These are phyloP conservation scores for Acrobasis suavella DNA, from an alignment of 2,888 invertebrate species.

Conservation along the genomic window DNA sequence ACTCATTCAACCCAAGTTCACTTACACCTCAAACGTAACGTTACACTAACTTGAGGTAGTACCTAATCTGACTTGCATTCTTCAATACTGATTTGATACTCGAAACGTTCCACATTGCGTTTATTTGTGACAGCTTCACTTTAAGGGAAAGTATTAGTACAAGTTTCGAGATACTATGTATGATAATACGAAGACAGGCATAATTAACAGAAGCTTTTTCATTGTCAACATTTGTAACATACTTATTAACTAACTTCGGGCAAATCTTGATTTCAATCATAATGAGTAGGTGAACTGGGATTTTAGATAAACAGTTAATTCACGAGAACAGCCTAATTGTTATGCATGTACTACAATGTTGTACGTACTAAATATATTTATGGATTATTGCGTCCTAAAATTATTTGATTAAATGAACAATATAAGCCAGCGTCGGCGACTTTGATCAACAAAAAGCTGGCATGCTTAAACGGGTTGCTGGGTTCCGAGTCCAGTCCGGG, in stretches of 20 bases:
- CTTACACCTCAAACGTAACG: conserved; percentile 40
- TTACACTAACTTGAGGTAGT: conserved; percentile 48
- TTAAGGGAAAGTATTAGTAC: conserved; percentile 6
- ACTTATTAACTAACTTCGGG: conserved; percentile 40
- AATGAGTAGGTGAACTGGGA: conserved; percentile 30
- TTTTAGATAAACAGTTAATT: conserved; percentile 38
- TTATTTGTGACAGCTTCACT: conserved; percentile 7
- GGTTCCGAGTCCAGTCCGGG: too few species aligned
- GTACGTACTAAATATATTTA: conserved; percentile 49
- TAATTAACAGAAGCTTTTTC: conserved; percentile 41
- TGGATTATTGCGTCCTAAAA: conserved; percentile 56
- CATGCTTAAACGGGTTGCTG: neutral
- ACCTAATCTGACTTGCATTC: conserved; percentile 41
- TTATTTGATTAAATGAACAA: conserved; percentile 42
- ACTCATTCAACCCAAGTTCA: conserved; percentile 30
- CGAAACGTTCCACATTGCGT: conserved; percentile 29
- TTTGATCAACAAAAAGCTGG: conserved; percentile 9
- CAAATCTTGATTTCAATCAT: conserved; percentile 30
- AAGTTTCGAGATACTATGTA: conserved; percentile 28
- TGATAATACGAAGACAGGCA: conserved; percentile 33
- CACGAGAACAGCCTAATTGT: conserved; percentile 44
- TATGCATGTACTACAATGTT: conserved; percentile 50
- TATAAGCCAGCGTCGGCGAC: conserved; percentile 30
- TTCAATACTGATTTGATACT: conserved; percentile 42
- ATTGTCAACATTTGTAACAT: conserved; percentile 40